Evolutionary conservation across 2,888 invertebrate genomes (phyloP), one percentile per base, ranked within the genome.

Genomic region (Scaptomyza flava): DNA sequence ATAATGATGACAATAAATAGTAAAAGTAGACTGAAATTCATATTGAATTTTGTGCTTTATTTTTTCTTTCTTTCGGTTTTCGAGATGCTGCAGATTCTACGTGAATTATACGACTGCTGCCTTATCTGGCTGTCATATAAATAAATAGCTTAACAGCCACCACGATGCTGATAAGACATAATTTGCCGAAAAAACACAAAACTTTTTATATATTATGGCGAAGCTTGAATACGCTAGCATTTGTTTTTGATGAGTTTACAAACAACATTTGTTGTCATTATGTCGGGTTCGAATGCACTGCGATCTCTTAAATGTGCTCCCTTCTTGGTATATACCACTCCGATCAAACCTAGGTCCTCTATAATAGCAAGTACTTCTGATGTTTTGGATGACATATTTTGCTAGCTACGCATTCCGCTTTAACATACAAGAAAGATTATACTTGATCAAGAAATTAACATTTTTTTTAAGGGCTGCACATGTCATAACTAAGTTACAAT

Each of bases 1-100:
- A 75, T 30, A 23, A 75, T 50, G 14, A 72, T 36, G 5, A 51
- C 61, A 33, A 57, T 54, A 14, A 63, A 42, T 27, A 68, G 12
- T 3, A 72, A 27, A 27, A 75, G n/a, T 27, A 75, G n/a, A 46
- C 61, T 72, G 20, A 43, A 56, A 12, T 77, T 61, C 77, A 75
- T 75, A 12, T 60, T 72, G 20, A 17, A 33, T 27, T 7, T 34
- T 3, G 6, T 27, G 27, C 6, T 42, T 7, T 20, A 20, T 23
- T 36, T 20, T 48, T 41, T 4, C 0, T 17, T 12, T 11, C 9
- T 20, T 31, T 36, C 33, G 42, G 27, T 27, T 27, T 38, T n/a
- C 2, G 20, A 30, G 72, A 54, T 77, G 74, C 30, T 68, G 38
- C 41, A 36, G 57, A 30, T 60, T 38, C 77, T 45, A 41, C 51